Evolutionary conservation across 2,113 vertebrate genomes (phyloP), one percentile per base, ranked within the genome.

Genomic region (Toxotes chatareus): DNA sequence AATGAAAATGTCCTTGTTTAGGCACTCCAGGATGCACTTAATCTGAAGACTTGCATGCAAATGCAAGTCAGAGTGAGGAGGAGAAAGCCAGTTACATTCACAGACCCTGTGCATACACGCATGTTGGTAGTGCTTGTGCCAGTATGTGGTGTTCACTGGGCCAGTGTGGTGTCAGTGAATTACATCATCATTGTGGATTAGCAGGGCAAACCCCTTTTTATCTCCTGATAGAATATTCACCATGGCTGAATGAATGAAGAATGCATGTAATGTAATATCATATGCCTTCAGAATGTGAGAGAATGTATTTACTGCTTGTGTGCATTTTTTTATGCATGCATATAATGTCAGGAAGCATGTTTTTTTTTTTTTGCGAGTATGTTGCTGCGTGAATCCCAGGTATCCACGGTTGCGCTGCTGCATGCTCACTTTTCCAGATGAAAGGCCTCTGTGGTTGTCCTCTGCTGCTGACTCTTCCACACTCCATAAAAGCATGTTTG

Each of bases 171-270:
- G 67, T 88, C 73, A 53, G 76, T 16, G 66, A 71, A 86, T 89
- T 87, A 90, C 88, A 90, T 90, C 85, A 86, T 73, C 1, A 57
- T 64, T 46, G 73, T 85, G 51, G 17, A 68, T 57, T 14, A 53
- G 61, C 73, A 65, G 57, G 46, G 36, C 63, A 73, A 63, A 36
- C 64, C 44, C 51, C 38, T 38, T 65, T 86, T 92, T 80, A 86
- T 89, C 63, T 66, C 53, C 67, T 87, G 56, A 81, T 88, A 4
- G 76, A 89, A 89, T 86, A 89, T 86, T 82, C 40, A 87, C 82
- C 31, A 73, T 3, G 4, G 62, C 69, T 76, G 49, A 49, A 83
- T 82, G 34, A 87, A 90, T 65, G 51, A 78, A 66, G 71, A 80
- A 74, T 76, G 55, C 12, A 68, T 67, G 44, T n/a, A 12, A 6